A percentile compares a stretch with the other conserved stretches of the same genome.
Conservation (phyloP, 2,797 vertebrate genomes). For the Melanotaenia pygmaea region DNA sequence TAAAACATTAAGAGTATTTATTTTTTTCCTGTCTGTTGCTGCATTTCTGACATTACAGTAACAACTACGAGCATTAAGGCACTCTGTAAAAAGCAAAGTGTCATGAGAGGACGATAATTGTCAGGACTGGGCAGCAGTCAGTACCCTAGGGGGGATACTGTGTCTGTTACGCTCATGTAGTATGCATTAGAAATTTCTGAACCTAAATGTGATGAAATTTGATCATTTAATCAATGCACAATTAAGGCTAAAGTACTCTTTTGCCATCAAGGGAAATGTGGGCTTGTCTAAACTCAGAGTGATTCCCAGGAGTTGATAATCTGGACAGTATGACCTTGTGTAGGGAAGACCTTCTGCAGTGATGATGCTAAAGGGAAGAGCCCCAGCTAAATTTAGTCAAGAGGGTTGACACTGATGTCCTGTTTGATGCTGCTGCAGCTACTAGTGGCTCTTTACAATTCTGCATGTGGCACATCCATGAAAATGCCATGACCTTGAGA, state of each 20-base stretch:
- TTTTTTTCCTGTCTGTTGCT: too few species aligned
- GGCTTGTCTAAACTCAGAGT: conserved; percentile 38
- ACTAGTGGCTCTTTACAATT: conserved; percentile 43
- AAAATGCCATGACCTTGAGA: conserved; percentile 71
- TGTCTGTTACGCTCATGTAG: conserved; percentile 59
- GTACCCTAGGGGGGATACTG: conserved; percentile 29
- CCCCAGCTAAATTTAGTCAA: conserved; percentile 65
- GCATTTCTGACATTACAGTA: not conserved
- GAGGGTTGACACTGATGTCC: conserved; percentile 46
- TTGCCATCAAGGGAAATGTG: conserved; percentile 51
- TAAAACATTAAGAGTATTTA: too few species aligned
- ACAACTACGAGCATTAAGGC: conserved; percentile 8
- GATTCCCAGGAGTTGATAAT: conserved; percentile 56
- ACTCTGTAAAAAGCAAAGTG: conserved; percentile 35
- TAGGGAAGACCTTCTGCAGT: conserved; percentile 46
- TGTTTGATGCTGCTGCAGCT: conserved; percentile 31
- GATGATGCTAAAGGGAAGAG: conserved; percentile 51
- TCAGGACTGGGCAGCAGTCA: conserved; percentile 29
- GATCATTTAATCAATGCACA: conserved; percentile 65
- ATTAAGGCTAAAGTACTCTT: conserved; percentile 40
- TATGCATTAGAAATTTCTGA: conserved; percentile 53
- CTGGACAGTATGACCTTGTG: conserved; percentile 64
- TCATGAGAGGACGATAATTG: conserved; percentile 34
- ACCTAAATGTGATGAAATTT: conserved; percentile 66
- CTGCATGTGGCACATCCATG: conserved; percentile 46